Evolutionary conservation across 1,140 invertebrate genomes (phyloP).

Genomic region (Atta texana): DNA sequence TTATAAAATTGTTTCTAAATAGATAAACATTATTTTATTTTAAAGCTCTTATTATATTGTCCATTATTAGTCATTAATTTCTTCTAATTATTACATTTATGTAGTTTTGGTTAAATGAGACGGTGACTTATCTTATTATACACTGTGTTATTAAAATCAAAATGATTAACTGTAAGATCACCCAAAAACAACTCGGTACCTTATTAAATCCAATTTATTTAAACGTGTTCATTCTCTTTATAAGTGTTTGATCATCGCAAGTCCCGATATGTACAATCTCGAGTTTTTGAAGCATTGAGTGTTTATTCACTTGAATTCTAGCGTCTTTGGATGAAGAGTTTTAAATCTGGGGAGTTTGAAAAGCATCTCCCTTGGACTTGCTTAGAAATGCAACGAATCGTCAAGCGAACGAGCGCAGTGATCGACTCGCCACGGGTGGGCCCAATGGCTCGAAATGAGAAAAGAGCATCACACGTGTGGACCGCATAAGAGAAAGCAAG

Average conservation of each 20-base stretch:
- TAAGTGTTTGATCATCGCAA: not conserved
- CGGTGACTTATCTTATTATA: not conserved
- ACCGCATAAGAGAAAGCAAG: slow-evolving; percentile 15
- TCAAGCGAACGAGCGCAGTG: slow-evolving; percentile 71
- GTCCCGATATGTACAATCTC: not conserved
- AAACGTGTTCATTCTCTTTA: not conserved
- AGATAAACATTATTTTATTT: no score
- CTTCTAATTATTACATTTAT: not conserved
- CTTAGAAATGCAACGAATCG: slow-evolving; percentile 78
- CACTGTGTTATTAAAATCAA: not conserved
- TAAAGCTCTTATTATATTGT: no score
- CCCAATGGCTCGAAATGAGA: slow-evolving; percentile 63
- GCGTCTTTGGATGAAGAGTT: slow-evolving; percentile 16
- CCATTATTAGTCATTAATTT: no score
- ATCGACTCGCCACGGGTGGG: slow-evolving; percentile 78
- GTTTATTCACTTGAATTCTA: slow-evolving; percentile 46
- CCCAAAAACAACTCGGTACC: not conserved
- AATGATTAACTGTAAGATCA: not conserved
- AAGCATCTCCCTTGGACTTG: slow-evolving; percentile 48
- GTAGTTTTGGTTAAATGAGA: not conserved
- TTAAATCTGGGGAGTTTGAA: slow-evolving; percentile 36
- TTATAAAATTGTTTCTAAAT: no score
- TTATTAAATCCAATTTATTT: not conserved
- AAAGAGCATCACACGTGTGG: slow-evolving; percentile 58
- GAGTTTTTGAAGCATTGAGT: slow-evolving; percentile 21